Evolutionary conservation across 2,888 invertebrate species (phyloP).

Genomic region (Acleris literana): DNA sequence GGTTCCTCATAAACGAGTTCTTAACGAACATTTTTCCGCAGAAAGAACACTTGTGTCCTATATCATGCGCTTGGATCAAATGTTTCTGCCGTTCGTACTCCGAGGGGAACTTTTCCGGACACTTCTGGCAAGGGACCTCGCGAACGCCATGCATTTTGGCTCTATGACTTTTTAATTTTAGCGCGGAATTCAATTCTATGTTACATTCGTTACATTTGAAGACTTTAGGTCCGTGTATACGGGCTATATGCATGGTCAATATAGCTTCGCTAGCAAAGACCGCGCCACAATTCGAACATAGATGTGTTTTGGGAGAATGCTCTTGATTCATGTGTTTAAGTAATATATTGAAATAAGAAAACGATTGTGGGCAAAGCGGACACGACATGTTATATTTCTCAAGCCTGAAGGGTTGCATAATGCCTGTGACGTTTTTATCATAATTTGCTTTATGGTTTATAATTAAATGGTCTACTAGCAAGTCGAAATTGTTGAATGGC

Average conservation of each 20-base stretch:
- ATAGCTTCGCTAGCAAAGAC: slow-evolving; percentile 35
- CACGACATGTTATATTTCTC: slow-evolving; percentile 39
- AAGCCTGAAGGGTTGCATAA: slow-evolving; percentile 39
- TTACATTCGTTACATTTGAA: slow-evolving; percentile 37
- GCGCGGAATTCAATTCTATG: slow-evolving; percentile 22
- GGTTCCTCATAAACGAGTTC: slow-evolving; percentile 52
- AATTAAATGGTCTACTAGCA: slow-evolving; percentile 41
- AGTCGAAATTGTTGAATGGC: slow-evolving; percentile 38
- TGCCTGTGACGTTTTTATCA: slow-evolving; percentile 36
- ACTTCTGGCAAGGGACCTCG: slow-evolving; percentile 36
- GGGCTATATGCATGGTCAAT: slow-evolving; percentile 35
- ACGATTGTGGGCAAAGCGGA: slow-evolving; percentile 37
- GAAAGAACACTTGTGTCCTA: slow-evolving; percentile 40
- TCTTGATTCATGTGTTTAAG: slow-evolving; percentile 41
- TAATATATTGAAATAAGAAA: slow-evolving; percentile 39
- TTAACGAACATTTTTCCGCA: slow-evolving; percentile 44
- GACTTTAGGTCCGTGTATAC: slow-evolving; percentile 31
- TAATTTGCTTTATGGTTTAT: slow-evolving; percentile 39
- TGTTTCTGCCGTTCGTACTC: slow-evolving; percentile 39
- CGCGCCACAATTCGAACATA: slow-evolving; percentile 40
- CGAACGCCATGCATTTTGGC: slow-evolving; percentile 39
- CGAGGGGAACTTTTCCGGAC: slow-evolving; percentile 39
- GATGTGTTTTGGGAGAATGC: slow-evolving; percentile 39
- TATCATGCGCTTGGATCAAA: slow-evolving; percentile 38
- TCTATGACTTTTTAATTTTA: slow-evolving; percentile 38